phyloP scores from a whole-genome alignment of 2,888 invertebrate genomes.

The Drosophila nr. perissopoda region DNA sequence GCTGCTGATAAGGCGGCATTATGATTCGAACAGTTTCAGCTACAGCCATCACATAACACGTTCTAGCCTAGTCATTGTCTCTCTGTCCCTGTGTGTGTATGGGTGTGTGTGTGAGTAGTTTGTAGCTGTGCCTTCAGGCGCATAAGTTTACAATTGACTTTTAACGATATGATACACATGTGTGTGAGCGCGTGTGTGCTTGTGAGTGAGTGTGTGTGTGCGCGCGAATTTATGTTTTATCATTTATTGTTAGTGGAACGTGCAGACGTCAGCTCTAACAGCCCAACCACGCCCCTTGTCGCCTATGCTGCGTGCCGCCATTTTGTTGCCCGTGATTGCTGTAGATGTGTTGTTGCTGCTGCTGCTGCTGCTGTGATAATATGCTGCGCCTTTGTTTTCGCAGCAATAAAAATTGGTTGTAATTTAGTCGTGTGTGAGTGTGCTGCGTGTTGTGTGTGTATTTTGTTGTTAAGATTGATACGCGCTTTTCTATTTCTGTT shows the following conservation, averaged over 20 bases:
- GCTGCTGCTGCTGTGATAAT: conserved; percentile 58
- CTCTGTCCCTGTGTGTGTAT: conserved; percentile 15
- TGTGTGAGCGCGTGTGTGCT: conserved; percentile 20
- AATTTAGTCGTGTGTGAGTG: conserved; percentile 58
- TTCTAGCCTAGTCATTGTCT: conserved; percentile 29
- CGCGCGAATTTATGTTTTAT: conserved; percentile 79
- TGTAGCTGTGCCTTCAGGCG: conserved; percentile 61
- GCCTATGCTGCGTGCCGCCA: conserved; percentile 48
- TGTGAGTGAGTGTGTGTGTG: conserved; percentile 29
- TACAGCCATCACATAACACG: conserved; percentile 61
- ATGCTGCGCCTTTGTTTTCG: conserved; percentile 74
- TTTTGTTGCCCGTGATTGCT: conserved; percentile 53
- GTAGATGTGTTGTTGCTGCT: conserved; percentile 17
- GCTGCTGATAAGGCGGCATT: conserved; percentile 77
- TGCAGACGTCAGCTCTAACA: conserved; percentile 59
- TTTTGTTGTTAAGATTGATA: conserved; percentile 66
- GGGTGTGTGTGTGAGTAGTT: conserved; percentile 54
- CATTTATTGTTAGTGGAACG: conserved; percentile 81
- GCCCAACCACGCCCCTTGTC: conserved; percentile 51
- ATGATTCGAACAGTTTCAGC: conserved; percentile 69
- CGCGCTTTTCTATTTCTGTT: conserved; percentile 47
- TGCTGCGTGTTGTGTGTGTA: conserved; percentile 30
- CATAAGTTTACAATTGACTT: conserved; percentile 81
- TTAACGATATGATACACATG: conserved; percentile 69
- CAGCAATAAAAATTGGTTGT: conserved; percentile 80